Conservation (phyloP, 2,888 invertebrate genomes). For the Drosophila demipolita region DNA sequence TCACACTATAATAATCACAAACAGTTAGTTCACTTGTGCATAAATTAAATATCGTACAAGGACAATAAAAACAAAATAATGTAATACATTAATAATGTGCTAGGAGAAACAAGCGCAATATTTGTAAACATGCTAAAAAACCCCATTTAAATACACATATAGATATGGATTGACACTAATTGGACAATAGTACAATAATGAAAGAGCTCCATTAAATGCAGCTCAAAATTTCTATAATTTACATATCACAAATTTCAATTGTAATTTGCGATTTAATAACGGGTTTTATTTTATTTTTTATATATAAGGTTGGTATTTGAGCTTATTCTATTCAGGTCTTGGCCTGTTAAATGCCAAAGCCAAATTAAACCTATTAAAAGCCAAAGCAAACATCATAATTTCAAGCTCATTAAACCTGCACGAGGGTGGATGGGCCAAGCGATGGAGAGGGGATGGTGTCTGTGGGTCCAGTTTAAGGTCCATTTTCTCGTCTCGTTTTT, state of each 20-base stretch:
- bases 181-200: conserved; percentile 8
- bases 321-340: conserved; percentile 23
- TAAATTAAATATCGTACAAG: conserved; percentile 42
- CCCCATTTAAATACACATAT: conserved; percentile 3
- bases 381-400: conserved; percentile 62
- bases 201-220: conserved; percentile 27
- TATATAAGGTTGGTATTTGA: conserved; percentile 1
- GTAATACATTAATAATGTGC: conserved; percentile 52
- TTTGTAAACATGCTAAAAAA: conserved; percentile 57
- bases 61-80: conserved; percentile 38
- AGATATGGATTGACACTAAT: conserved; percentile 17
- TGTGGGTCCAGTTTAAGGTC: conserved; percentile 16
- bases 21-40: conserved; percentile 37
- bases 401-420: conserved; percentile 70
- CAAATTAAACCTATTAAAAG: conserved; percentile 39
- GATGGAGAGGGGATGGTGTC: not conserved
- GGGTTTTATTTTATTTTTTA: conserved; percentile 8
- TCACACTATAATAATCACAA: not conserved
- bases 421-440: not conserved
- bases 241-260: conserved; percentile 10
- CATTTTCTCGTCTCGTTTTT: conserved; percentile 51
- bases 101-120: conserved; percentile 55
- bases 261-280: conserved; percentile 27
- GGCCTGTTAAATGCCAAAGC: conserved; percentile 17
- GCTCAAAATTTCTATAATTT: conserved; percentile 32